Percentiles rank a stretch among this genome's conserved stretches.
phyloP scores from a whole-genome alignment of 2,888 invertebrate genomes.

The Heliconius cydno region DNA sequence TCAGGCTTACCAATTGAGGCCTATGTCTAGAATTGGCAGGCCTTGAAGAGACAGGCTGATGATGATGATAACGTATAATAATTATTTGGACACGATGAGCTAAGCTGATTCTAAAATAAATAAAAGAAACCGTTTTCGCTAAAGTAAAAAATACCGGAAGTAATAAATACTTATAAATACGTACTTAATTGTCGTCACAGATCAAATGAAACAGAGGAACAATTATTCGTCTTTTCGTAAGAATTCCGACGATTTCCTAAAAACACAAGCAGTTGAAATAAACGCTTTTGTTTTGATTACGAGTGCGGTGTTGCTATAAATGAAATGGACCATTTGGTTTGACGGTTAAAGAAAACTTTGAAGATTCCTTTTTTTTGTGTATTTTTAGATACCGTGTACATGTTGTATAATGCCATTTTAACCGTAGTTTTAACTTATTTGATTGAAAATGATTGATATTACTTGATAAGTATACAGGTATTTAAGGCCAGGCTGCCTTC shows the following conservation, averaged over 20 bases:
- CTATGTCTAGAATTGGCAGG: too few relatives aligned
- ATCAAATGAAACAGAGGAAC: not conserved
- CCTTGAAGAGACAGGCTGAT: too few relatives aligned
- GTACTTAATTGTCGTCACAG: slow-evolving; percentile 6
- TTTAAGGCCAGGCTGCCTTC: too few relatives aligned
- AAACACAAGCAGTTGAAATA: slow-evolving; percentile 28
- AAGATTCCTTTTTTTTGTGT: not conserved
- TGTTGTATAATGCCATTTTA: not conserved
- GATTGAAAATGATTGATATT: too few relatives aligned
- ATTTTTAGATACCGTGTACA: not conserved
- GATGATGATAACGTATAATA: too few relatives aligned
- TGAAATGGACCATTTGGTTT: slow-evolving; percentile 16
- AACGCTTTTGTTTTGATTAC: slow-evolving; percentile 37
- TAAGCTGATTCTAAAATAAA: not conserved
- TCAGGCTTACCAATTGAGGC: too few relatives aligned
- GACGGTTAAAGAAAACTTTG: slow-evolving; percentile 12
- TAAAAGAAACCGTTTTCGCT: not conserved
- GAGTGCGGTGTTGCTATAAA: slow-evolving; percentile 23
- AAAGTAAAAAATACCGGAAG: not conserved
- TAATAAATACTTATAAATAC: slow-evolving; percentile 18
- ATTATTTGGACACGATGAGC: too few relatives aligned
- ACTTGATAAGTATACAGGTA: too few relatives aligned
- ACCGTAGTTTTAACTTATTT: too few relatives aligned
- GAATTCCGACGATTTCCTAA: slow-evolving; percentile 27
- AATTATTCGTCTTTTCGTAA: slow-evolving; percentile 3